These are phyloP conservation scores for Leptopilina syphax DNA, from an alignment of 2,888 invertebrate genomes.

Conservation along the genomic window DNA sequence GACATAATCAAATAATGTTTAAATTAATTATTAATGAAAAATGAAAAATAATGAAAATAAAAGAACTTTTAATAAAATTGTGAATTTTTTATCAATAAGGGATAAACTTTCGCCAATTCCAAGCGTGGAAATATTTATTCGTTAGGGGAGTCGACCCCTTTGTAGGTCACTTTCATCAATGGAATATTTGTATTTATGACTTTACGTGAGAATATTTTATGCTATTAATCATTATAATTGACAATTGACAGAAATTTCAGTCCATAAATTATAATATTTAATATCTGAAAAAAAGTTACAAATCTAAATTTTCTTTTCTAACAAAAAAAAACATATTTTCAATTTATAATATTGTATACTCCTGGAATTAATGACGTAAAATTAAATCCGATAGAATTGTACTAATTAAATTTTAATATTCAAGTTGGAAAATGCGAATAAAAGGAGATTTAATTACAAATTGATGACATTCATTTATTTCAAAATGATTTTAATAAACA, in stretches of 20 bases:
- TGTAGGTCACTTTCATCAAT: background rate
- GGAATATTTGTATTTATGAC: conserved; percentile 1
- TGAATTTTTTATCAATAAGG: conserved; percentile 5
- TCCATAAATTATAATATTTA: no score
- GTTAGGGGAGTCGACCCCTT: background rate
- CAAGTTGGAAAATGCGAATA: background rate
- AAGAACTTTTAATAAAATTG: background rate
- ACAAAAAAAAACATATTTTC: no score
- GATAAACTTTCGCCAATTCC: background rate
- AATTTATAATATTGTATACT: background rate
- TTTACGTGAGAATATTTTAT: background rate
- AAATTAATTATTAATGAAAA: no score
- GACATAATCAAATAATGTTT: no score
- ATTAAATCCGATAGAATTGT: background rate
- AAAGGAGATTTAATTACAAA: background rate
- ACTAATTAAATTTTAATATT: background rate
- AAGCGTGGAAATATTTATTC: background rate
- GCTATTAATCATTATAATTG: background rate
- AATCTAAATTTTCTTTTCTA: no score
- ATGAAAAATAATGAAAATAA: no score
- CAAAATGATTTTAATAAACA: conserved; percentile 8
- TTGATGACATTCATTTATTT: background rate
- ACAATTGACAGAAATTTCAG: background rate
- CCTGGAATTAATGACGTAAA: background rate
- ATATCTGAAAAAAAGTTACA: no score